Base-by-base conservation (phyloP, 2,113 vertebrate species). In the Carlito syrichta region DNA sequence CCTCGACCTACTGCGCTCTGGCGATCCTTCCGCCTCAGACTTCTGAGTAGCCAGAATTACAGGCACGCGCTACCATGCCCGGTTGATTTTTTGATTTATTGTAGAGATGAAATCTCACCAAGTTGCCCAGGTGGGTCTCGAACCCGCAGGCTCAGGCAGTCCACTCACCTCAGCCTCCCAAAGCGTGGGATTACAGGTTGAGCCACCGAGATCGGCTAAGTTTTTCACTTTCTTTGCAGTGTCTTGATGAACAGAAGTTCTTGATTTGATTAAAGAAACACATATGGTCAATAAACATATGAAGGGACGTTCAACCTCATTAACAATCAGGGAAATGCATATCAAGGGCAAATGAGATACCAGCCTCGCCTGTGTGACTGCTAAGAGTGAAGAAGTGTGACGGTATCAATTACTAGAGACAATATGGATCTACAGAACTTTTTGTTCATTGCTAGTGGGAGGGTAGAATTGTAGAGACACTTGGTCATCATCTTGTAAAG, bases 161-260 rank as follows among this genome's bases (percentile, higher is more conserved):
- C n/a, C n/a, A n/a, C n/a, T n/a, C n/a, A n/a, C n/a, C n/a, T n/a
- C n/a, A n/a, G n/a, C n/a, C n/a, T n/a, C n/a, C n/a, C n/a, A n/a
- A n/a, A n/a, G n/a, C n/a, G n/a, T n/a, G n/a, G n/a, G n/a, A n/a
- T n/a, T n/a, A n/a, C n/a, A n/a, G n/a, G n/a, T n/a, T n/a, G n/a
- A n/a, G n/a, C n/a, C n/a, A n/a, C n/a, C n/a, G n/a, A n/a, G n/a
- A n/a, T n/a, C n/a, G n/a, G n/a, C n/a, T n/a, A n/a, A n/a, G 27
- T 66, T 76, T 89, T 84, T 92, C 58, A 50, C 19, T 71, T 97
- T 54, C 50, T 91, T 96, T 71, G 19, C 9, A 78, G 35, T 79
- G 50, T 95, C 56, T 89, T 22, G 32, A 62, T 83, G 73, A 94
- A 68, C 83, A 89, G 40, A 97, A 91, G 88, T 79, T 95, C 74